Evolutionary conservation across 2,888 invertebrate genomes (phyloP).

Genomic region (Melinaea menophilus): DNA sequence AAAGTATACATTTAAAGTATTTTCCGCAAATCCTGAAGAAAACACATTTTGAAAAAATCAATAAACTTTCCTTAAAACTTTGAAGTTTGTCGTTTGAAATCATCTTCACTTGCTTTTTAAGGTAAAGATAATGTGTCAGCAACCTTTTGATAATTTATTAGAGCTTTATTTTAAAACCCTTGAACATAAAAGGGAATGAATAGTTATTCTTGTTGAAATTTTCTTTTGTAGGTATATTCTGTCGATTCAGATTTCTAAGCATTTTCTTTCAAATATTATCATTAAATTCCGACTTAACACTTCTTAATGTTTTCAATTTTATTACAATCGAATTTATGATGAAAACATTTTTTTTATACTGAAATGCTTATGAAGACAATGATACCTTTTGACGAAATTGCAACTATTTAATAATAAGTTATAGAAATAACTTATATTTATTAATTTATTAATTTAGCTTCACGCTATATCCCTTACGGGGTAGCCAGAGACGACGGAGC

Average conservation of each 20-base stretch:
- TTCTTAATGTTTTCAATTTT: too few relatives aligned
- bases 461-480: too few relatives aligned
- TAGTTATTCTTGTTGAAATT: not conserved
- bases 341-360: too few relatives aligned
- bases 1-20: not conserved
- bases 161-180: not conserved
- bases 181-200: not conserved
- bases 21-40: not conserved
- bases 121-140: slow-evolving; percentile 1
- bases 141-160: not conserved
- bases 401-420: too few relatives aligned
- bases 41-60: too few relatives aligned
- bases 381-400: too few relatives aligned
- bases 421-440: too few relatives aligned
- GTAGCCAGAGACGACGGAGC: too few relatives aligned
- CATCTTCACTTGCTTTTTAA: not conserved
- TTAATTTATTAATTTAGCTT: too few relatives aligned
- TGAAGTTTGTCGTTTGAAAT: slow-evolving; percentile 1
- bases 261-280: not conserved
- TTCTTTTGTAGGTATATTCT: not conserved
- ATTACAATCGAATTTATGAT: too few relatives aligned
- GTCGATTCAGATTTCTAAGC: not conserved
- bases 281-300: too few relatives aligned
- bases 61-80: not conserved
- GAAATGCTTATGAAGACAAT: too few relatives aligned